Conservation (phyloP, 2,797 vertebrate species). For the Falco berigora region DNA sequence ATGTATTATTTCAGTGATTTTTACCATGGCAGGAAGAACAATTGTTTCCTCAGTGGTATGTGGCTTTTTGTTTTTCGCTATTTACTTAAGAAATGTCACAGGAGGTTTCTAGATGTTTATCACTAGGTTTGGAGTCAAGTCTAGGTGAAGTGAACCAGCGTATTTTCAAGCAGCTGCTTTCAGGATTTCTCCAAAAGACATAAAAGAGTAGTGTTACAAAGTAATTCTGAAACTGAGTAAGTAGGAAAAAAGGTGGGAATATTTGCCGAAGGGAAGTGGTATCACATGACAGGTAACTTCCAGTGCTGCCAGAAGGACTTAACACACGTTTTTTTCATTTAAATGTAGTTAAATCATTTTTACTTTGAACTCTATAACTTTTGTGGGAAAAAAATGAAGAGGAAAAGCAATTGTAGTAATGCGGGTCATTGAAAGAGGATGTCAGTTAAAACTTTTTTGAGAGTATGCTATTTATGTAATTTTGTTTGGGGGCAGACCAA, state of each 20-base stretch:
- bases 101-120: background rate
- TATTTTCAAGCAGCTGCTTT: background rate
- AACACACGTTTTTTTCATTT: background rate
- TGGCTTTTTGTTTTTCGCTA: background rate
- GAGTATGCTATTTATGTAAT: background rate
- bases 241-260: background rate
- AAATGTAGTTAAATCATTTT: background rate
- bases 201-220: background rate
- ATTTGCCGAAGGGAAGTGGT: background rate
- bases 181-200: background rate
- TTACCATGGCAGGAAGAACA: background rate
- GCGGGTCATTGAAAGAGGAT: background rate
- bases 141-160: background rate
- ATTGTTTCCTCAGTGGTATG: background rate
- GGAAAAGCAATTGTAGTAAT: background rate
- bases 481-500: background rate
- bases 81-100: background rate
- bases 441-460: background rate
- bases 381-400: background rate
- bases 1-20: background rate
- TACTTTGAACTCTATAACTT: background rate
- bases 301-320: background rate
- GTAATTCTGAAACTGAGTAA: background rate
- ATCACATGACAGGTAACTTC: background rate
- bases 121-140: background rate